Evolutionary conservation across 1,140 invertebrate genomes (phyloP), one percentile per base, ranked within the genome.

Genomic region (Zeugodacus cucurbitae): DNA sequence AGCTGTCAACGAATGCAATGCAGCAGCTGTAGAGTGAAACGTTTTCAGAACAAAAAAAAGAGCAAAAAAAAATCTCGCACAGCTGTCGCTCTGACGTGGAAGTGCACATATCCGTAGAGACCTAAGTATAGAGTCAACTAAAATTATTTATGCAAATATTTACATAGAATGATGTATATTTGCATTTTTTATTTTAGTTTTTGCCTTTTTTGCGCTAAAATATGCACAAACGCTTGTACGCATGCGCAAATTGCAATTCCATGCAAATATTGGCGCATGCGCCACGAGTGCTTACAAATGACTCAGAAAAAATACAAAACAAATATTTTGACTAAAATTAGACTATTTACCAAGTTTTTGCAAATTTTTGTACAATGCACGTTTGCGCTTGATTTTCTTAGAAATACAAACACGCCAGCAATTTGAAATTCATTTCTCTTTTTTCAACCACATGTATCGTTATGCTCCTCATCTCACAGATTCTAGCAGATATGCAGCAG

Each of bases 341-440:
- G 34, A n/a, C 20, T 48, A 48, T n/a, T 82, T 37, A 20, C 17
- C 11, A 22, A 34, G 7, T 20, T 32, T 22, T 34, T 85, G n/a
- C 26, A 85, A n/a, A 57, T 44, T 57, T 3, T 85, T 7, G 17
- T 29, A 29, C 48, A 86, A 14, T 86, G 82, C 57, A 86, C 82
- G 57, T 57, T 32, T 86, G 82, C 37, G 82, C 82, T 57, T 54
- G 54, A 86, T 86, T 86, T 86, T 44, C 34, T 74, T 22, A 74
- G 67, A 29, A 74, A 74, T 74, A 20, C 29, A 74, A 74, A 34
- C 70, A 74, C 20, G 67, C 34, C 48, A 17, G 48, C 48, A 17
- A 74, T 7, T 26, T 20, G 20, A 74, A 74, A 74, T 37, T 41
- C 17, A 11, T 41, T 74, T 74, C 22, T 41, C 70, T 74, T 41